Evolutionary conservation across 2,797 vertebrate species (phyloP).

Genomic region (Hirundo rustica): DNA sequence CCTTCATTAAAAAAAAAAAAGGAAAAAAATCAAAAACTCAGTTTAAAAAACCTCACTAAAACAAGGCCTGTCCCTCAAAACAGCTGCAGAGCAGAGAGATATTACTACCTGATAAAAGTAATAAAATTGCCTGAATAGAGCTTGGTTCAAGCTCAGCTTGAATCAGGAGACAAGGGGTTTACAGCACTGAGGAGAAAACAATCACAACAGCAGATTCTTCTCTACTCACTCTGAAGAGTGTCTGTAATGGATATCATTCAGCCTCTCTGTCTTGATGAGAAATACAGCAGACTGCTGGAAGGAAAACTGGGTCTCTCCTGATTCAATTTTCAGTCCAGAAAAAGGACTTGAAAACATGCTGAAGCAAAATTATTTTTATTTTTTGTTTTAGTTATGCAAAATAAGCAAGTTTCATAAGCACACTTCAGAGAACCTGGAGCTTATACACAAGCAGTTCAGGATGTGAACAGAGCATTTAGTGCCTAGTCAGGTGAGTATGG

Average conservation of each 20-base stretch:
- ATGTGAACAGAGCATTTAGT: background rate
- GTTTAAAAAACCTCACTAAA: background rate
- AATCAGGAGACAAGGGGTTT: background rate
- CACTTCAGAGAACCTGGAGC: background rate
- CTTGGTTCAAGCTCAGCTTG: background rate
- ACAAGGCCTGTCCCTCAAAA: background rate
- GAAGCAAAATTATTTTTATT: background rate
- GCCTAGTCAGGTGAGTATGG: background rate
- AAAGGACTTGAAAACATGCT: background rate
- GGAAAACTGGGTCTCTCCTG: rapidly evolving
- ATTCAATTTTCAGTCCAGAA: background rate
- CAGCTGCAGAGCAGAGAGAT: background rate
- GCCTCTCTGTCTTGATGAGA: background rate
- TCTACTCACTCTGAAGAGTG: background rate
- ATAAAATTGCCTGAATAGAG: background rate
- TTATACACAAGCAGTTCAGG: background rate
- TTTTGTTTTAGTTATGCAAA: background rate
- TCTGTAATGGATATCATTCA: background rate
- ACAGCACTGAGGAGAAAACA: background rate
- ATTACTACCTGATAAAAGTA: background rate
- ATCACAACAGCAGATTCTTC: background rate
- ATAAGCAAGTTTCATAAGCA: background rate
- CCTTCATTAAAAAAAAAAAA: background rate
- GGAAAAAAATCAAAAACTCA: background rate
- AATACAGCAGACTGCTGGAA: background rate